Conservation (phyloP, 2,113 vertebrate species). For the Erythrocercus mccallii region DNA sequence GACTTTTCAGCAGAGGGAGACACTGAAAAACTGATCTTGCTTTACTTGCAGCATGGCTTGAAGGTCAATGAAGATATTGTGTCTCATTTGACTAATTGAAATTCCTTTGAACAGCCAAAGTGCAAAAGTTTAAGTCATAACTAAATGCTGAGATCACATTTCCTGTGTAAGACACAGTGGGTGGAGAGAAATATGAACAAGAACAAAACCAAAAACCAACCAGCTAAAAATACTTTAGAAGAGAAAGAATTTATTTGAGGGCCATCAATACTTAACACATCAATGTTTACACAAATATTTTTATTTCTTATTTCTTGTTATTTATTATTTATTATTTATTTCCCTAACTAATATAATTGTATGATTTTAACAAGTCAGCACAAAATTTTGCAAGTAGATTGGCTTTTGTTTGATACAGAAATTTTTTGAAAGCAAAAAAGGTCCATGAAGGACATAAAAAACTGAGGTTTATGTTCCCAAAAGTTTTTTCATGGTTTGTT, state of each 20-base stretch:
- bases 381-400: background rate
- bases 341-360: background rate
- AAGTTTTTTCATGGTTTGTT: background rate
- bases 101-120: background rate
- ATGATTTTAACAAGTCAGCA: background rate
- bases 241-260: background rate
- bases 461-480: background rate
- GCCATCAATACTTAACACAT: background rate
- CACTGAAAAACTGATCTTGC: background rate
- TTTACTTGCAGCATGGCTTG: background rate
- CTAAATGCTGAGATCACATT: background rate
- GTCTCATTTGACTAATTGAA: conserved; percentile 28
- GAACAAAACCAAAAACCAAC: background rate
- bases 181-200: background rate
- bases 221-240: background rate
- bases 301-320: background rate
- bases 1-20: background rate
- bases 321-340: background rate
- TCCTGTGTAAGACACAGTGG: background rate
- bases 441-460: background rate
- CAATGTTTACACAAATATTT: no score
- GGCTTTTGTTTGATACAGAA: background rate
- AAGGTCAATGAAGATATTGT: conserved; percentile 9
- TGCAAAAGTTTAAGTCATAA: background rate
- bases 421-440: background rate